Evolutionary conservation across 2,113 vertebrate genomes (phyloP).

Genomic region (Panthera uncia): DNA sequence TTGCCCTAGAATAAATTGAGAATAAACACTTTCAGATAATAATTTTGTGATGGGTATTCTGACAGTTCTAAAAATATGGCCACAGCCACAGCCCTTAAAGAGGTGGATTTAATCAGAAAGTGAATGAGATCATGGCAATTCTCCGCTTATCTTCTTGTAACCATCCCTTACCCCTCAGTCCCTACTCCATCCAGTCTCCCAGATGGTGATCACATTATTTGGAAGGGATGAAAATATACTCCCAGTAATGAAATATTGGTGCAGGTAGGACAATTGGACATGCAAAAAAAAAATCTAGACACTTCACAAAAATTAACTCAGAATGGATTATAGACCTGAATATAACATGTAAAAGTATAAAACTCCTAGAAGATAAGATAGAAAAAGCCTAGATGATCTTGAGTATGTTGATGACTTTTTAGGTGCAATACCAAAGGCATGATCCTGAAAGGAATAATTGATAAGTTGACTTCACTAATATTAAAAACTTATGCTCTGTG

Average conservation of each 20-base stretch:
- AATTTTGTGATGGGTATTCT: background rate
- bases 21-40: background rate
- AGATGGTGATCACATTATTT: background rate
- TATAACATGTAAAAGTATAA: background rate
- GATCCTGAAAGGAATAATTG: background rate
- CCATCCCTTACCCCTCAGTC: too few relatives aligned
- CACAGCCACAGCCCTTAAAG: background rate
- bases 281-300: background rate
- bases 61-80: background rate
- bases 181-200: background rate
- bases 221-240: background rate
- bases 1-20: background rate
- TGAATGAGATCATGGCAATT: background rate
- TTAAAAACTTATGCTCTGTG: background rate
- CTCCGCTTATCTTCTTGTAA: background rate
- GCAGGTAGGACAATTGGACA: background rate
- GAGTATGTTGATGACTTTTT: background rate
- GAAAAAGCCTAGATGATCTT: background rate
- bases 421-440: background rate
- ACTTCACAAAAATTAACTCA: background rate
- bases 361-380: background rate
- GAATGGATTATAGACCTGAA: background rate
- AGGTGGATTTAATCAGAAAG: background rate
- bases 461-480: background rate
- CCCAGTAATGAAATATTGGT: background rate